These are phyloP conservation scores for Jacana jacana DNA, from an alignment of 2,113 vertebrate genomes.

Conservation along the genomic window DNA sequence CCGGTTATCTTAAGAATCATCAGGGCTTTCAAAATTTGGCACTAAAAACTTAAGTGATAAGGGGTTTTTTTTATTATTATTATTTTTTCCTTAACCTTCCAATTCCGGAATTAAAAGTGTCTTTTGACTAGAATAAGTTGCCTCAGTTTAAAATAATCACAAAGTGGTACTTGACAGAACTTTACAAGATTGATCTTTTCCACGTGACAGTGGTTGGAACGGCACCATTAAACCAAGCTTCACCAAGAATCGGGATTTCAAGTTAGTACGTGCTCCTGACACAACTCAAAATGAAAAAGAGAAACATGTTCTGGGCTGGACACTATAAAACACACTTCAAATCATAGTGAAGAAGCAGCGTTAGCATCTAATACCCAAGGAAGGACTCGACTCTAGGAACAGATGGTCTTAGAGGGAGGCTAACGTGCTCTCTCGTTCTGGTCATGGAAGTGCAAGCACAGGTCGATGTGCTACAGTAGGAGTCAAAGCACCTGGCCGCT, in stretches of 20 bases:
- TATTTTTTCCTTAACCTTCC: background rate
- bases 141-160: background rate
- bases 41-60: background rate
- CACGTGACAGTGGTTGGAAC: background rate
- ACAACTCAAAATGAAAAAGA: background rate
- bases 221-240: background rate
- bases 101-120: background rate
- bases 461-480: conserved; percentile 37
- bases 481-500: conserved; percentile 44
- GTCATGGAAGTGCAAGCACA: background rate
- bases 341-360: background rate
- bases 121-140: background rate
- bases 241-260: background rate
- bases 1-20: background rate
- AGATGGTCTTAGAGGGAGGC: conserved; percentile 61
- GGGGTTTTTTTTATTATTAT: background rate
- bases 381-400: conserved; percentile 14
- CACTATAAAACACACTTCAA: background rate
- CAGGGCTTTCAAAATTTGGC: background rate
- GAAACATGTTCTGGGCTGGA: background rate
- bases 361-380: conserved; percentile 3
- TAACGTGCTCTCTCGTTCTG: conserved; percentile 35
- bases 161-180: background rate
- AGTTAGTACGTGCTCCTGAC: background rate
- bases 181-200: background rate